Evolutionary conservation across 2,888 invertebrate genomes (phyloP).

Genomic region (Neoitamus cyanurus): DNA sequence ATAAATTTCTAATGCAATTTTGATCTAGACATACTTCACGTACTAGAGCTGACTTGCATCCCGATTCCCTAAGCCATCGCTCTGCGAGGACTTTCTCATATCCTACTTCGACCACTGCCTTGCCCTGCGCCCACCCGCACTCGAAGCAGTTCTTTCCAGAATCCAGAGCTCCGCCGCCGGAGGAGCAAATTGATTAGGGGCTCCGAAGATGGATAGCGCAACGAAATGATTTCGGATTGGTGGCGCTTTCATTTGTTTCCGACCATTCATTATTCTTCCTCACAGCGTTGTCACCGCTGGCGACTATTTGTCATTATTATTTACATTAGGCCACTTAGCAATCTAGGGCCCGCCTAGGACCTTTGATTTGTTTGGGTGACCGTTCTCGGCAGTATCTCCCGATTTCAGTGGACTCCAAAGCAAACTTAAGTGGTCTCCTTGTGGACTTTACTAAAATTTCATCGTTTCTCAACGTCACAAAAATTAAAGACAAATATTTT

Average conservation of each 20-base stretch:
- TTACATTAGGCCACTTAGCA: slow-evolving; percentile 27
- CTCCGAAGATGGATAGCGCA: background rate
- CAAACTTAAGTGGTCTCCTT: background rate
- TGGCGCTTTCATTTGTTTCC: slow-evolving; percentile 27
- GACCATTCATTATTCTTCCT: slow-evolving; percentile 27
- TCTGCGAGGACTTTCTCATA: background rate
- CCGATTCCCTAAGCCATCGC: background rate
- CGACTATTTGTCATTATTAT: slow-evolving; percentile 30
- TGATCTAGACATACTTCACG: slow-evolving; percentile 23
- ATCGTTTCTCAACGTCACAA: background rate
- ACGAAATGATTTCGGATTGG: slow-evolving; percentile 12
- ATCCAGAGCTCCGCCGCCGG: background rate
- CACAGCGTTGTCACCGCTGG: slow-evolving; percentile 8
- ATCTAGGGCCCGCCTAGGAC: background rate
- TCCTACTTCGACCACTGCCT: background rate
- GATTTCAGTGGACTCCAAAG: background rate
- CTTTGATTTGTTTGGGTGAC: background rate
- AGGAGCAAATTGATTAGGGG: slow-evolving; percentile 12
- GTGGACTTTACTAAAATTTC: background rate
- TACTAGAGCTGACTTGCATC: background rate
- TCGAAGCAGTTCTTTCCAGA: background rate
- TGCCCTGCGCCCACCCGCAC: background rate
- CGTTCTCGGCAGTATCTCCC: background rate
- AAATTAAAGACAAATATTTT: background rate
- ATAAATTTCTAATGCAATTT: slow-evolving; percentile 40